Base-by-base conservation (phyloP, 2,888 invertebrate genomes). In the Oscheius sp. region DNA sequence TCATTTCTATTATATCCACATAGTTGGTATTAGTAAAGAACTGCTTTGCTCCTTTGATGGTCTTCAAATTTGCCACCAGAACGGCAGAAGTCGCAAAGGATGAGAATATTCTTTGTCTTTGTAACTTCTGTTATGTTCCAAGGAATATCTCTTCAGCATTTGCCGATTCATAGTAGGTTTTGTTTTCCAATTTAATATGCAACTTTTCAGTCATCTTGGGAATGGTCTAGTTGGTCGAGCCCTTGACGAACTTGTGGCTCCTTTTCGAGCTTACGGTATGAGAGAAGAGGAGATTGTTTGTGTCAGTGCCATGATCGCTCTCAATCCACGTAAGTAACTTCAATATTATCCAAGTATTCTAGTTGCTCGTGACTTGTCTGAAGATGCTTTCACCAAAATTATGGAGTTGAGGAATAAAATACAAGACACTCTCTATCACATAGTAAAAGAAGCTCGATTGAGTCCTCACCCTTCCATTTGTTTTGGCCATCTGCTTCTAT, bases 91-190 rank as follows among this genome's bases (percentile, higher is more conserved):
- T 75, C 2, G 78, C 80, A 9, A 57, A 73, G 22, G 78, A 83
- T 41, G 57, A 71, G 4, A 71, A 84, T 54, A 73, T 84, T 22
- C 67, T 84, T 2, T 84, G 84, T 64, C 65, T 84, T 0, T 83
- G 84, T 70, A 84, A 84, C 61, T 83, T 83, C 67, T 77, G 82
- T 6, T 84, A 75, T 61, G 82, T 84, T 4, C 83, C 84, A 14
- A 63, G 82, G n/a, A 76, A 84, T 61, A 81, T 84, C 44, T 77
- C 79, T 8, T 80, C 77, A 36, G 75, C 77, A n/a, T 84, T 80
- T 62, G 68, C 68, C 38, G 84, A 84, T 54, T 70, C 83, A 0
- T 84, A 83, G 83, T 83, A 17, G 74, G 81, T 73, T 62, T 2
- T 49, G 12, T 30, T 26, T n/a, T 24, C 41, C 2, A 24, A 41